phyloP scores from a whole-genome alignment of 1,140 invertebrate species.

The Hycleus cichorii region DNA sequence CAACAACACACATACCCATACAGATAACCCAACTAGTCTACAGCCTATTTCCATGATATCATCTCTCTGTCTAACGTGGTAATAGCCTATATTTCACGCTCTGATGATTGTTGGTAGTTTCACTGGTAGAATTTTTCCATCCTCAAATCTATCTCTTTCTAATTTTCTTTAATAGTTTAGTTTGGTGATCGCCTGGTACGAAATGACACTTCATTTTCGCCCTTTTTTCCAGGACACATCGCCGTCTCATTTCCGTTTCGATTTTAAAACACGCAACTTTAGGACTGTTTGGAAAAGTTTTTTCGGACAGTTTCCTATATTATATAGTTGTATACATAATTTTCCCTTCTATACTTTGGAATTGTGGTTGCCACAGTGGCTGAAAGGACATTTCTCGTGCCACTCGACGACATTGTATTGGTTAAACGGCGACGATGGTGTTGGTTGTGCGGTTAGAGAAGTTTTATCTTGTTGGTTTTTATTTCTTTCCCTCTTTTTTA shows the following conservation, averaged over 20 bases:
- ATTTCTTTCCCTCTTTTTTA: no score
- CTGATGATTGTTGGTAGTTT: slow-evolving; percentile 3
- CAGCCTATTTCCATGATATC: slow-evolving; percentile 16
- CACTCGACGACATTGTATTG: slow-evolving; percentile 15
- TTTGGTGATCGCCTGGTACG: slow-evolving; percentile 28
- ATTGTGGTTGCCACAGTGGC: slow-evolving; percentile 16
- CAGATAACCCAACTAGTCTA: not conserved
- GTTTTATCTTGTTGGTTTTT: no score
- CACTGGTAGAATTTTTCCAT: no score
- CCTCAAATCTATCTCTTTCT: not conserved
- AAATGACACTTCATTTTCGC: slow-evolving; percentile 31
- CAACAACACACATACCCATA: not conserved
- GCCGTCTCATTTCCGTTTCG: slow-evolving; percentile 31
- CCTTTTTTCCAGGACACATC: slow-evolving; percentile 29
- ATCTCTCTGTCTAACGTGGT: slow-evolving; percentile 27
- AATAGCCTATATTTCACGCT: slow-evolving; percentile 32
- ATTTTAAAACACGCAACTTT: slow-evolving; percentile 32
- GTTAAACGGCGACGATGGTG: no score
- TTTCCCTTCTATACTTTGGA: slow-evolving; percentile 14
- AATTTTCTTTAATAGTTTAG: slow-evolving; percentile 2
- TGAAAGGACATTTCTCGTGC: slow-evolving; percentile 27
- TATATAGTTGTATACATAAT: slow-evolving; percentile 23
- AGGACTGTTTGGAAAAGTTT: slow-evolving; percentile 23
- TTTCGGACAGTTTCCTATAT: slow-evolving; percentile 1
- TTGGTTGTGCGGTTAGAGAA: no score